phyloP scores from a whole-genome alignment of 2,113 vertebrate genomes.

The Chascanopsetta lugubris region DNA sequence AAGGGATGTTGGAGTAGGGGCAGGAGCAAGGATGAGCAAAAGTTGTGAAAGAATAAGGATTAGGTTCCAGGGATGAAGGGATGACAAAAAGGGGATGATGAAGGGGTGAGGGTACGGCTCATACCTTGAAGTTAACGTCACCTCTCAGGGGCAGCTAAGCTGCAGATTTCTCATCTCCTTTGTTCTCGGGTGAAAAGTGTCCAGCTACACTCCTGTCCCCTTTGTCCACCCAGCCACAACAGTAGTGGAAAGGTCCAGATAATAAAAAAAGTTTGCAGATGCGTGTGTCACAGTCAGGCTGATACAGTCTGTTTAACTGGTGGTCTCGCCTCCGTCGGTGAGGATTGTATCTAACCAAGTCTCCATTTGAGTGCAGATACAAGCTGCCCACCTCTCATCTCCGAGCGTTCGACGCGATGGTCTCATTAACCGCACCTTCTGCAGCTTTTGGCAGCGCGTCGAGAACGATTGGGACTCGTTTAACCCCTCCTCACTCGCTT shows the following conservation, averaged over 20 bases:
- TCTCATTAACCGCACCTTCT: constrained; percentile 59
- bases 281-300: constrained; percentile 42
- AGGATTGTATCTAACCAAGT: constrained; percentile 37
- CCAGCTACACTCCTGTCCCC: constrained; percentile 16
- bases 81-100: too few relatives aligned
- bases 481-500: constrained; percentile 42
- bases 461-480: constrained; percentile 57
- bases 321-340: constrained; percentile 29
- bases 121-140: too few relatives aligned
- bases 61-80: too few relatives aligned
- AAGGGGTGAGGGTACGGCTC: too few relatives aligned
- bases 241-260: constrained; percentile 24
- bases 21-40: too few relatives aligned
- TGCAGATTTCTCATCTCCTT: constrained; percentile 19
- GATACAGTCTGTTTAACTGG: constrained; percentile 15
- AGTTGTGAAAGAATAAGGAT: too few relatives aligned
- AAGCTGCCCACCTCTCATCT: constrained; percentile 43
- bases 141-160: constrained; percentile 32
- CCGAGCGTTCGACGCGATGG: constrained; percentile 29
- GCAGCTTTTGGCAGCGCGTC: constrained; percentile 3
- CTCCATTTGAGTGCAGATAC: constrained; percentile 48
- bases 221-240: background rate
- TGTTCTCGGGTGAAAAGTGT: constrained; percentile 7
- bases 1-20: too few relatives aligned
- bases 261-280: constrained; percentile 34